Percentiles rank a stretch among this genome's conserved stretches.
Evolutionary conservation across 2,113 vertebrate species (phyloP).

Genomic region (Mormyrus lacerda): DNA sequence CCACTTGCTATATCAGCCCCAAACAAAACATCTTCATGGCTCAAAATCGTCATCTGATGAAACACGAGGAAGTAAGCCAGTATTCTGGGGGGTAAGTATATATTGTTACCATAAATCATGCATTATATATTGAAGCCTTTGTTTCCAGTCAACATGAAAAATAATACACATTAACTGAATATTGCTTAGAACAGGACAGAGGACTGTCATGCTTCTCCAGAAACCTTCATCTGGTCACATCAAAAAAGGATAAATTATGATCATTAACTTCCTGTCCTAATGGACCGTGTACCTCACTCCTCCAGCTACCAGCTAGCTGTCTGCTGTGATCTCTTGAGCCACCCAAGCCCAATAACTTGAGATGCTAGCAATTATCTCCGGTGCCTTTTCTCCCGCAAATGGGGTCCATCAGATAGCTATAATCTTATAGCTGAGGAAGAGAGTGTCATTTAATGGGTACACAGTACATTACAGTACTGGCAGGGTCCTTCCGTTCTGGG

Average conservation of each 20-base stretch:
- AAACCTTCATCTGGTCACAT: background rate
- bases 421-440: background rate
- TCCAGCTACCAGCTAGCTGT: background rate
- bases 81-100: background rate
- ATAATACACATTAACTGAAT: background rate
- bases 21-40: background rate
- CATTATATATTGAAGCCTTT: constrained; percentile 1
- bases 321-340: background rate
- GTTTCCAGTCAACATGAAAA: background rate
- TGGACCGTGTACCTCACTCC: background rate
- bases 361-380: constrained; percentile 10
- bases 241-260: background rate
- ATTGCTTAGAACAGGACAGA: background rate
- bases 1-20: background rate
- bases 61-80: background rate
- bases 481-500: background rate
- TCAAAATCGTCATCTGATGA: background rate
- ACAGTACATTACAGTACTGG: too few relatives aligned
- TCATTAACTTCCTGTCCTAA: background rate
- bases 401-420: background rate
- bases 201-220: background rate
- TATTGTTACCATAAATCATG: constrained; percentile 15
- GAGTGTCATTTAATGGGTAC: background rate
- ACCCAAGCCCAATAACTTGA: background rate
- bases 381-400: constrained; percentile 1